A percentile compares a stretch with the other conserved stretches of the same genome.
Conservation (phyloP, 2,888 invertebrate genomes). For the Rutpela maculata region DNA sequence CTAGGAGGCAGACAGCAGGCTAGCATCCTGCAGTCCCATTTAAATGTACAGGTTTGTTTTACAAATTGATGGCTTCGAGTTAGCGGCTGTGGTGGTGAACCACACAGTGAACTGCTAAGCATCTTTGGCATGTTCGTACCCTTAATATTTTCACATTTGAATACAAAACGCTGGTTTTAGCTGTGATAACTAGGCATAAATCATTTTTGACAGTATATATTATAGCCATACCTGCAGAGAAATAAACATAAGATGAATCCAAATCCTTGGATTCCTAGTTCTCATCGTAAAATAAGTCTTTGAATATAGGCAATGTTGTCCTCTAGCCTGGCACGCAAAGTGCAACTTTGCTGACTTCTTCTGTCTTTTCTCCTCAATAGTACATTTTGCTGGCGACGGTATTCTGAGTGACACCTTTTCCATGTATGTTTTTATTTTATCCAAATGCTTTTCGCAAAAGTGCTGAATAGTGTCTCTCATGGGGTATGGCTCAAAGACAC, state of each 20-base stretch:
- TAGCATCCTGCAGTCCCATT: no score
- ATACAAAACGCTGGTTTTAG: no score
- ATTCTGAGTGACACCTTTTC: slow-evolving; percentile 88
- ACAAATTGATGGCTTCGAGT: no score
- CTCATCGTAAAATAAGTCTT: slow-evolving; percentile 86
- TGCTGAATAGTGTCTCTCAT: slow-evolving; percentile 95
- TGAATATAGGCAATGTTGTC: slow-evolving; percentile 90
- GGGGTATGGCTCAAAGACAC: slow-evolving; percentile 93
- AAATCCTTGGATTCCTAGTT: slow-evolving; percentile 88
- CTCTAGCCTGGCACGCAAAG: slow-evolving; percentile 91
- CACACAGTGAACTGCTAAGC: no score
- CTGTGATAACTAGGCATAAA: neutral
- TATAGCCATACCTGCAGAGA: slow-evolving; percentile 80
- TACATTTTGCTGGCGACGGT: slow-evolving; percentile 94
- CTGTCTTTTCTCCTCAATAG: slow-evolving; percentile 91
- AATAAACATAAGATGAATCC: slow-evolving; percentile 98
- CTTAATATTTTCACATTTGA: no score
- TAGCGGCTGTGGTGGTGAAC: no score
- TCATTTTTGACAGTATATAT: neutral
- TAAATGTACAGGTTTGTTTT: no score
- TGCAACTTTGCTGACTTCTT: slow-evolving; percentile 92
- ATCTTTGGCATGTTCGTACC: no score
- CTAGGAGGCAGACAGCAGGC: no score
- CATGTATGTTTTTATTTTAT: slow-evolving; percentile 94
- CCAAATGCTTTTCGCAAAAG: slow-evolving; percentile 95